phyloP scores from a whole-genome alignment of 2,888 invertebrate genomes.

The Lycia hirtaria region DNA sequence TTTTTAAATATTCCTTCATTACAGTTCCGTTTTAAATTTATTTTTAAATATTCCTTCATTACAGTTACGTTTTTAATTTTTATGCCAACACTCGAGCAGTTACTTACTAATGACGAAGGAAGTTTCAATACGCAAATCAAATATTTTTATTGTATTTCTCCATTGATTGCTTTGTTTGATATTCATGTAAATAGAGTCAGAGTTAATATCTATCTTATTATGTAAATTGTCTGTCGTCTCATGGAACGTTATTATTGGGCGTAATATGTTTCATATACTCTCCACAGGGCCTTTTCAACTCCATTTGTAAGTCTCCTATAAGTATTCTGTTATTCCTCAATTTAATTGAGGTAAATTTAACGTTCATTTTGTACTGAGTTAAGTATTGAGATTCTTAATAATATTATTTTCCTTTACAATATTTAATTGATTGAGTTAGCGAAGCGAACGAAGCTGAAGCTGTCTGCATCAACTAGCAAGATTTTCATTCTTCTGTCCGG shows the following conservation, averaged over 20 bases:
- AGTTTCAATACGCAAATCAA: too few relatives aligned
- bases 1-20: background rate
- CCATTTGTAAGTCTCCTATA: conserved; percentile 25
- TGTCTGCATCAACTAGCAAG: too few relatives aligned
- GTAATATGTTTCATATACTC: conserved; percentile 57
- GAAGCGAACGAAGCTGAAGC: too few relatives aligned
- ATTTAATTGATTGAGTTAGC: too few relatives aligned
- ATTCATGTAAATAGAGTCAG: conserved; percentile 58
- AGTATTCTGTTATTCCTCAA: background rate
- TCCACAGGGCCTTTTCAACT: conserved; percentile 48
- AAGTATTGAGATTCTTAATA: background rate
- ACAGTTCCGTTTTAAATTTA: background rate
- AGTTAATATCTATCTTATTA: conserved; percentile 37
- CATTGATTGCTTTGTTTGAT: conserved; percentile 23
- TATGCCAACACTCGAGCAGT: too few relatives aligned
- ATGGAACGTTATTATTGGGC: conserved; percentile 57
- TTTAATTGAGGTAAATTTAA: background rate
- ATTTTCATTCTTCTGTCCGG: too few relatives aligned
- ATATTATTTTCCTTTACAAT: conserved; percentile 1
- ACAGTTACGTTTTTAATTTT: background rate
- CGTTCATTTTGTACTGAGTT: background rate
- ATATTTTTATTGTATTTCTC: background rate
- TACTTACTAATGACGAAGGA: too few relatives aligned
- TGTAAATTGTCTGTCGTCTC: conserved; percentile 51
- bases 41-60: background rate